Conservation (phyloP, 2,888 invertebrate species). For the Hemicrepidius hirtus region DNA sequence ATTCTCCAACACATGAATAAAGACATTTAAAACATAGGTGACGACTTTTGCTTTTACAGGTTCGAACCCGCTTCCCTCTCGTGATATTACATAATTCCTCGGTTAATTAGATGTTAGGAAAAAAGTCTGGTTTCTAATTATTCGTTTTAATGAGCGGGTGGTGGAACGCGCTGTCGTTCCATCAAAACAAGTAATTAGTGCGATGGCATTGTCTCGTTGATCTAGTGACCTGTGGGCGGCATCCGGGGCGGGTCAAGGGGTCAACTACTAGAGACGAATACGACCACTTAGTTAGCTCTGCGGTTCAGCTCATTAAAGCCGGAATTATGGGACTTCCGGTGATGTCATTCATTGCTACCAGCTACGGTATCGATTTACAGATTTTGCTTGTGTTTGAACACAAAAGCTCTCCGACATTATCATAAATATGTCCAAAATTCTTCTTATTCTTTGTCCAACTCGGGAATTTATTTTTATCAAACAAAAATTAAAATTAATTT, state of each 20-base stretch:
- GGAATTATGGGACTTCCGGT: constrained; percentile 53
- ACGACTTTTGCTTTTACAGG: constrained; percentile 30
- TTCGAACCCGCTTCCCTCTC: too few species aligned
- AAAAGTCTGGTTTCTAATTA: constrained; percentile 32
- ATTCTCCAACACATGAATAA: constrained; percentile 59
- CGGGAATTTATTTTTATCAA: too few species aligned
- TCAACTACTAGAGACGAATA: constrained; percentile 52
- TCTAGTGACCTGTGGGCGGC: constrained; percentile 55
- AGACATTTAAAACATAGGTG: constrained; percentile 56
- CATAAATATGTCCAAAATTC: too few species aligned
- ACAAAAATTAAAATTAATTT: too few species aligned
- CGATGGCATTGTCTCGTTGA: constrained; percentile 52
- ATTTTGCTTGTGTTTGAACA: not conserved
- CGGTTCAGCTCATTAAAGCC: constrained; percentile 50
- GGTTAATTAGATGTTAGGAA: constrained; percentile 31
- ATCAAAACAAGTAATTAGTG: constrained; percentile 53
- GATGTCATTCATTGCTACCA: constrained; percentile 45
- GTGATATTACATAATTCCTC: constrained; percentile 5
- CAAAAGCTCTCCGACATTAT: not conserved
- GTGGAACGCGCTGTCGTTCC: constrained; percentile 43
- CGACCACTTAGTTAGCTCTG: constrained; percentile 49
- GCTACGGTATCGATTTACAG: constrained; percentile 37
- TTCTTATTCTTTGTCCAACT: too few species aligned
- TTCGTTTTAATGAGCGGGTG: constrained; percentile 49
- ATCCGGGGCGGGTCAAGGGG: constrained; percentile 52